phyloP scores from a whole-genome alignment of 2,797 vertebrate species.

The Danio albolineatus region DNA sequence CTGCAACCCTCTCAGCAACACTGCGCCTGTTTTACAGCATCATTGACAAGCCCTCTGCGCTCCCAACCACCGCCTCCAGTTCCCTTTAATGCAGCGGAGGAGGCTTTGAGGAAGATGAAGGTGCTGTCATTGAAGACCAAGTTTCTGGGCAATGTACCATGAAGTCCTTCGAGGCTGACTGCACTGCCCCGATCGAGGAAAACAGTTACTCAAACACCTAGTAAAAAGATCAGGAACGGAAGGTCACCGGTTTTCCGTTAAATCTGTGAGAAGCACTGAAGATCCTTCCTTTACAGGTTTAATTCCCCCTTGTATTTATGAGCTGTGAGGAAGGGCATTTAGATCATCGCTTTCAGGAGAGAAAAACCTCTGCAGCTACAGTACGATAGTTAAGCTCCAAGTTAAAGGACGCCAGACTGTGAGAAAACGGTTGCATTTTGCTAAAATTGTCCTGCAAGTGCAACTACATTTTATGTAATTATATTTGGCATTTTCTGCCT shows the following conservation, averaged over 20 bases:
- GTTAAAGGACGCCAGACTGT: no score
- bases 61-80: constrained; percentile 24
- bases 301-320: constrained; percentile 55
- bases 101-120: constrained; percentile 40
- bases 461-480: no score
- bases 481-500: no score
- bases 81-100: constrained; percentile 13
- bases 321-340: constrained; percentile 44
- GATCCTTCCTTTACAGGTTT: constrained; percentile 47
- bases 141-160: constrained; percentile 60
- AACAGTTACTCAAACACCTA: constrained; percentile 39
- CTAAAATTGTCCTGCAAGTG: no score
- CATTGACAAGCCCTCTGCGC: constrained; percentile 25
- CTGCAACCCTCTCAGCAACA: constrained; percentile 41
- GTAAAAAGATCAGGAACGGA: constrained; percentile 35
- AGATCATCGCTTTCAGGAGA: constrained; percentile 43
- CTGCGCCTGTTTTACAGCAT: constrained; percentile 13
- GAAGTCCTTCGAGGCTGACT: constrained; percentile 48
- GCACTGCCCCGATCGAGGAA: constrained; percentile 44
- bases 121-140: constrained; percentile 39
- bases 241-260: constrained; percentile 53
- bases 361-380: constrained; percentile 5
- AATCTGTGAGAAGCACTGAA: constrained; percentile 56
- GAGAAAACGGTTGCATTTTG: no score
- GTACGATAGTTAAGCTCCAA: neutral